Evolutionary conservation across 2,113 vertebrate species (phyloP), one percentile per base, ranked within the genome.

Genomic region (Hylia prasina): DNA sequence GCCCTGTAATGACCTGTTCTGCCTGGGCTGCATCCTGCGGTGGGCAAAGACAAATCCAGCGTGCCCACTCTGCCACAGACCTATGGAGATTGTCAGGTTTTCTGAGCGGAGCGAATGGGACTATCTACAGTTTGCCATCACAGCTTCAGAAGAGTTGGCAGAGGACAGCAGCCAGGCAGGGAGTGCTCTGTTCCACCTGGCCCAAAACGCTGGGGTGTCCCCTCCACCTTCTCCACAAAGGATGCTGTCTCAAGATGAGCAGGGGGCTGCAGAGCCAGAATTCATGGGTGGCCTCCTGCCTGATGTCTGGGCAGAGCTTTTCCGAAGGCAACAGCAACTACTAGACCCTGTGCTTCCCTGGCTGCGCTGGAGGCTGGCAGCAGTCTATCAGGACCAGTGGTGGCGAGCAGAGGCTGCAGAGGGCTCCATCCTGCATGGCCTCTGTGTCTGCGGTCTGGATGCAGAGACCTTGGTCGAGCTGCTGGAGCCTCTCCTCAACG

Each of bases 151-250:
- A 45, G 57, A 71, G 33, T 4, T 48, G 50, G 20, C 57, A 65
- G 57, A 84, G 21, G n/a, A 64, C 33, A 78, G 44, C 24, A 90
- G 20, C 28, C 72, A 65, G 44, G 33, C 65, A n/a, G 44, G 50
- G 24, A 71, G 11, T 0, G 0, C 28, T n/a, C 50, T 17, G 0
- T 44, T 50, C 33, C 33, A 21, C 44, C 37, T 71, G 37, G 21
- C n/a, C 39, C 50, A 64, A 58, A 84, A 45, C 8, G 20, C 44
- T 25, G 15, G 1, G 13, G 18, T 35, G 24, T 61, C 60, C 22
- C 10, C 4, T 48, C 31, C 31, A 16, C 28, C 47, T 24, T 73
- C 53, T 68, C 53, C 27, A 39, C 33, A 51, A 37, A 37, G 77
- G 60, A 39, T 50, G 16, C 13, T 33, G 18, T 51, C 51, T 17